Base-by-base conservation (phyloP, 2,797 vertebrate species). In the Clarias platycephalus region DNA sequence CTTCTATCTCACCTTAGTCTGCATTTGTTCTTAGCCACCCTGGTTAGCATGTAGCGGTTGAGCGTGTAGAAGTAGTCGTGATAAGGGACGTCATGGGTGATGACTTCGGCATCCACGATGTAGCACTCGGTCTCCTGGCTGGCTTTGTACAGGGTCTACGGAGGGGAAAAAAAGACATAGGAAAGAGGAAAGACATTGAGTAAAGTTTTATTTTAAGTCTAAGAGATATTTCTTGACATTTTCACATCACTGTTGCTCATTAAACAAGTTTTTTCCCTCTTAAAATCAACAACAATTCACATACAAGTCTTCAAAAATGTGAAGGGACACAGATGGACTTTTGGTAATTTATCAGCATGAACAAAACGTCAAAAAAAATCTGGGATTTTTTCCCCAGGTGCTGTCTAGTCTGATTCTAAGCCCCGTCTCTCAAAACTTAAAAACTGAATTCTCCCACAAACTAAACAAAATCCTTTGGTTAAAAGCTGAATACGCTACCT, bases 11-110 rank as follows among this genome's bases (percentile, higher is more conserved):
- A 99, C 98, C 97, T 97, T 94, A 99, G 95, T 72, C 97, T 95
- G 91, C 97, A 97, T 93, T 99, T 99, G 94, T 97, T 99, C 91
- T 95, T 97, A 91, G 98, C 97, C 68, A 99, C 98, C 57, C 98
- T 95, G 55, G 98, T 99, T 89, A 99, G 94, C 3, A 97, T 97
- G 94, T 99, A 99, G 91, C 98, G 97, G 90, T 99, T 99, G 86
- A 99, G 96, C 16, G 98, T 99, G 94, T 99, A 99, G 95, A 99
- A 99, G 91, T 99, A 99, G 90, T 99, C 98, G 0, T 99, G 98
- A 93, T 99, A 99, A 70, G 98, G 98, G 64, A 99, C 97, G 4
- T 99, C 97, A 0, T 99, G 98, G 4, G 97, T 97, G 89, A 98
- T 96, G 90, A 99, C 98, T 93, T 99, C 98, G 0, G 98, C 97